Evolutionary conservation across 2,888 invertebrate genomes (phyloP).

Genomic region (Anagyrus pseudococci): DNA sequence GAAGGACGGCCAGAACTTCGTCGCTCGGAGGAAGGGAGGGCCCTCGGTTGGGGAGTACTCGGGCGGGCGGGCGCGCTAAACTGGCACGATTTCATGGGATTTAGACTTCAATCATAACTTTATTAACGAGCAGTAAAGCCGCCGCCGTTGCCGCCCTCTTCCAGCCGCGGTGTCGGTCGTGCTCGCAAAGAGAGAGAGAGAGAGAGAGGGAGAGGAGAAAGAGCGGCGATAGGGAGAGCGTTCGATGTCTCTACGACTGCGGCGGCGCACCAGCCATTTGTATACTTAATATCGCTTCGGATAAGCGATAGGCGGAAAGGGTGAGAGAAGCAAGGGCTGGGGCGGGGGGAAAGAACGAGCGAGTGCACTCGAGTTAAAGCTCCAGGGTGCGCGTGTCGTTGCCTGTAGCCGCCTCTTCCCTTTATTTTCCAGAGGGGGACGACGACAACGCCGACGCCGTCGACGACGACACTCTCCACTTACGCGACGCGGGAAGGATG

Average conservation of each 20-base stretch:
- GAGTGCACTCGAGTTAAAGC: slow-evolving; percentile 25
- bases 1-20: not conserved
- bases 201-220: not conserved
- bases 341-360: no score
- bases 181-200: not conserved
- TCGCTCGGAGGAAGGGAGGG: not conserved
- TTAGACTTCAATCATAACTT: slow-evolving; percentile 58
- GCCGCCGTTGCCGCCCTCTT: not conserved
- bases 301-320: slow-evolving; percentile 38
- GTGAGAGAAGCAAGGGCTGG: slow-evolving; percentile 5
- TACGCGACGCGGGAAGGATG: no score
- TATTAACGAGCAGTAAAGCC: slow-evolving; percentile 50
- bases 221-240: not conserved
- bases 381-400: no score
- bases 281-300: slow-evolving; percentile 51
- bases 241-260: not conserved
- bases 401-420: no score
- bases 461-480: no score
- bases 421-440: no score
- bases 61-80: slow-evolving; percentile 41
- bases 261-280: slow-evolving; percentile 45
- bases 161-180: no score
- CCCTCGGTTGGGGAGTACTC: no score
- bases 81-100: slow-evolving; percentile 55
- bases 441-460: no score